A percentile compares a stretch with the other conserved stretches of the same genome.
phyloP scores from a whole-genome alignment of 2,113 vertebrate genomes.

The Protobothrops mucrosquamatus region DNA sequence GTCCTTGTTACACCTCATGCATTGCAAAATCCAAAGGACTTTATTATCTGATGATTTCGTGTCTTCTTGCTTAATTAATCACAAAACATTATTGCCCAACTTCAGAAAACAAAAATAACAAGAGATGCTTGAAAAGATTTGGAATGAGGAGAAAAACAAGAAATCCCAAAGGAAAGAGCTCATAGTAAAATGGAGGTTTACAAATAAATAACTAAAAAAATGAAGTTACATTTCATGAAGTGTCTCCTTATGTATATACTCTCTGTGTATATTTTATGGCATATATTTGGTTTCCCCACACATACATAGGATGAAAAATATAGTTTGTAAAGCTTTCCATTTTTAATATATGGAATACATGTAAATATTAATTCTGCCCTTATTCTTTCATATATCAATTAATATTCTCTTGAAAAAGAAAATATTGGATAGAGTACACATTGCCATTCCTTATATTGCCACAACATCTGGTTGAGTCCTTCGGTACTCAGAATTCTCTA shows the following conservation, averaged over 20 bases:
- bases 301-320: slow-evolving; percentile 54
- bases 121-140: slow-evolving; percentile 76
- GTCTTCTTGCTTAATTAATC: slow-evolving; percentile 81
- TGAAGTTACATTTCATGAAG: slow-evolving; percentile 66
- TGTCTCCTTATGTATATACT: slow-evolving; percentile 64
- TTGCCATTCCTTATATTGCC: not conserved
- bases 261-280: not conserved
- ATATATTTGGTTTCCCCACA: not conserved
- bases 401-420: not conserved
- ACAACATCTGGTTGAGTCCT: not conserved
- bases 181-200: slow-evolving; percentile 64
- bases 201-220: slow-evolving; percentile 60
- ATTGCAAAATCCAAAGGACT: slow-evolving; percentile 66
- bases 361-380: not conserved
- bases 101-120: slow-evolving; percentile 83
- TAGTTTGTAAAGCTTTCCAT: fast-evolving
- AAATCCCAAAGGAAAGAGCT: slow-evolving; percentile 69
- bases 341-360: not conserved
- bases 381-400: slow-evolving; percentile 4
- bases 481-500: not conserved
- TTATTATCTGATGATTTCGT: slow-evolving; percentile 76
- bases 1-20: slow-evolving; percentile 67
- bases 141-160: slow-evolving; percentile 74
- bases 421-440: not conserved
- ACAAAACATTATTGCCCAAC: slow-evolving; percentile 75